phyloP scores from a whole-genome alignment of 2,797 vertebrate species.

The Eurystomus glaucurus region DNA sequence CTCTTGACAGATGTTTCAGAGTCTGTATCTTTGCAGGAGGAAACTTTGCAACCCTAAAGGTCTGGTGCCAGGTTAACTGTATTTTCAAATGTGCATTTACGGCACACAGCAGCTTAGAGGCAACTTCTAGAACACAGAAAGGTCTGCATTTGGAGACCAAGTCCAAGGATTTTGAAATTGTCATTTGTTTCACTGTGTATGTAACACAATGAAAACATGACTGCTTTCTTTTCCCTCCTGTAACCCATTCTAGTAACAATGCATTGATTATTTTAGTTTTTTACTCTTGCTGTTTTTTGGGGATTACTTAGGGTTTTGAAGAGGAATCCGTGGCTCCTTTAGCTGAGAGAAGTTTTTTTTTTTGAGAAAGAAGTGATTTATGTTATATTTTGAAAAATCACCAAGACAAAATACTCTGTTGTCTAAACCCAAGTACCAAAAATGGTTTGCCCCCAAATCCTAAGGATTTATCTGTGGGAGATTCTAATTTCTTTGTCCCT shows the following conservation, averaged over 20 bases:
- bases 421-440: neutral
- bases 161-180: neutral
- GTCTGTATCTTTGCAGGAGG: neutral
- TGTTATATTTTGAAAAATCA: neutral
- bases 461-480: constrained; percentile 25
- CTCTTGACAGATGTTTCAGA: neutral
- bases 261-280: neutral
- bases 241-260: neutral
- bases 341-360: neutral
- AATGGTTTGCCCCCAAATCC: neutral
- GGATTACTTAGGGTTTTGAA: neutral
- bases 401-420: neutral
- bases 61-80: neutral
- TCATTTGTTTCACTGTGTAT: neutral
- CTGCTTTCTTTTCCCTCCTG: neutral
- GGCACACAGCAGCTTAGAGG: neutral
- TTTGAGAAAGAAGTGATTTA: neutral
- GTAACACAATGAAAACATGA: neutral
- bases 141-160: neutral
- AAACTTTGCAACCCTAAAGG: neutral
- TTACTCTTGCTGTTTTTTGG: neutral
- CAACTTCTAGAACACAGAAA: neutral
- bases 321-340: neutral
- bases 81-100: neutral
- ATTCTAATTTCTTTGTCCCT: constrained; percentile 30